Conservation (phyloP, 2,113 vertebrate species). For the Amazona vittata region DNA sequence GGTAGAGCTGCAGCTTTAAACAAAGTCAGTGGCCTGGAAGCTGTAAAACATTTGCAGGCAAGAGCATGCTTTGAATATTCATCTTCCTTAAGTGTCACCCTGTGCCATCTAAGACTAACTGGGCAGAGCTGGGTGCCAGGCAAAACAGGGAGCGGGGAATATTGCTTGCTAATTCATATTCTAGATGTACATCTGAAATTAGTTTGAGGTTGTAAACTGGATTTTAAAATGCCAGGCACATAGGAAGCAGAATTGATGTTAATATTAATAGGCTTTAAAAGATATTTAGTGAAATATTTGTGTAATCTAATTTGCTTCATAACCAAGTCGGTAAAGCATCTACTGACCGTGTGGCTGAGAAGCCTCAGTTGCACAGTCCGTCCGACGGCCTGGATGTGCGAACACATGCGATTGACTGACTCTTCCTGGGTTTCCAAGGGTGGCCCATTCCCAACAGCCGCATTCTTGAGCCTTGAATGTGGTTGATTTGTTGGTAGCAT, state of each 20-base stretch:
- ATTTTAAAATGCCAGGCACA: slow-evolving; percentile 77
- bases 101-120: slow-evolving; percentile 51
- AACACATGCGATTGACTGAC: neutral
- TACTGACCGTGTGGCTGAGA: neutral
- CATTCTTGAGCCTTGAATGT: fast-evolving
- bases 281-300: slow-evolving; percentile 81
- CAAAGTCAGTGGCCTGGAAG: slow-evolving; percentile 47
- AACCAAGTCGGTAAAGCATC: slow-evolving; percentile 43
- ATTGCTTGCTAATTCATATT: slow-evolving; percentile 69
- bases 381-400: neutral
- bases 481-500: fast-evolving
- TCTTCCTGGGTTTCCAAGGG: neutral
- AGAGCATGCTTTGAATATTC: slow-evolving; percentile 73
- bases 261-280: slow-evolving; percentile 78
- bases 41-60: slow-evolving; percentile 51
- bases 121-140: slow-evolving; percentile 68
- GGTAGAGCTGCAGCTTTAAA: slow-evolving; percentile 43
- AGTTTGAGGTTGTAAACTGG: slow-evolving; percentile 73
- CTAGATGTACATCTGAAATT: slow-evolving; percentile 72
- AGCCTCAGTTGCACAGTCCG: fast-evolving
- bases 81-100: slow-evolving; percentile 61
- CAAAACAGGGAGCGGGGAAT: slow-evolving; percentile 31
- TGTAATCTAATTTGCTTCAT: slow-evolving; percentile 76
- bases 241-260: slow-evolving; percentile 71
- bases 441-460: neutral